Base-by-base conservation (phyloP, 2,888 invertebrate species). In the Geotrupes spiniger region DNA sequence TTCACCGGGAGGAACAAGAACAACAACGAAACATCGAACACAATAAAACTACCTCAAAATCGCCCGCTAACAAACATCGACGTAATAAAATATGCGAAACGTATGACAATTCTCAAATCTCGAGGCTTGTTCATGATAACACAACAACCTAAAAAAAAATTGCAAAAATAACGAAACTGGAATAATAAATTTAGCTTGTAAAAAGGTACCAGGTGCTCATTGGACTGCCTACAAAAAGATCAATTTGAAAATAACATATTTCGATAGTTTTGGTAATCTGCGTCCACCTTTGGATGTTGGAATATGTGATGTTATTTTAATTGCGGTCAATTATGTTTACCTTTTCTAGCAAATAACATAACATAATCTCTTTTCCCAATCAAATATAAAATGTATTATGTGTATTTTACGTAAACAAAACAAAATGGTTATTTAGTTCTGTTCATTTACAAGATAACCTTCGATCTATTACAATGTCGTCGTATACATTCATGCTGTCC, bases 171-270 rank as follows among this genome's bases (percentile, higher is more conserved):
- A 31, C 11, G 14, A 11, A 31, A 31, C 14, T 31, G 33, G 12
- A 31, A 31, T 12, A 31, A 31, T 31, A 31, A 11, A 31, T 12
- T 14, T 31, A 31, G 6, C 33, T 33, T 33, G 67, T 57, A 44
- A 45, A 36, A 51, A 36, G 29, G 57, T 54, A 3, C 14, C 25
- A 12, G 69, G 70, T 6, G 64, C 67, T 11, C 68, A 72, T 59
- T 67, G 70, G 69, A 61, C 67, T 56, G 60, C 64, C 42, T 70
- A 66, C 53, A 60, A 51, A 26, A 70, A 70, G 58, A 49, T 55
- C 2, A 54, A 55, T 25, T 48, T 62, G 41, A 33, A 59, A 21
- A 55, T 64, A 15, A 52, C 60, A 37, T 72, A 70, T 54, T 50
- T 53, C 36, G 52, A 52, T 40, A 42, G 46, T 31, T 52, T 51